These are phyloP conservation scores for Phylloscopus trochilus DNA, from an alignment of 2,113 vertebrate species.

Conservation along the genomic window DNA sequence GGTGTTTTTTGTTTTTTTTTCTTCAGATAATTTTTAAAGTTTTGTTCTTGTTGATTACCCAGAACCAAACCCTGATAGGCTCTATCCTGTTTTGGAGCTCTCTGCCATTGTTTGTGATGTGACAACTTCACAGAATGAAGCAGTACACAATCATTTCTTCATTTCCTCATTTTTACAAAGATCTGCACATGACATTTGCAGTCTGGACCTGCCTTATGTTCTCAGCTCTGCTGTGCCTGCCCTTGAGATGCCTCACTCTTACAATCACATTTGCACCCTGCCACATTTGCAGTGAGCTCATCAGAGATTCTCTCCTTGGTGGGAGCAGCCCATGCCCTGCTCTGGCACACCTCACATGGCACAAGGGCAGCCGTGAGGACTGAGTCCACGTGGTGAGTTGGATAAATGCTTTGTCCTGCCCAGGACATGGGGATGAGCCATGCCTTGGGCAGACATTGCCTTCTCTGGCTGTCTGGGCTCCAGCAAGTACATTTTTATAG, in stretches of 20 bases:
- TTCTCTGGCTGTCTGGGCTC: neutral
- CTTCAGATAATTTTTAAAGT: neutral
- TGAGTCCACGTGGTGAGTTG: neutral
- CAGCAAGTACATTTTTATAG: neutral
- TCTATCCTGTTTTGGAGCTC: neutral
- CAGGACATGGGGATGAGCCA: neutral
- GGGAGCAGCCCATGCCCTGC: neutral
- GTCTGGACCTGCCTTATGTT: neutral
- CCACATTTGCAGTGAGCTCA: neutral
- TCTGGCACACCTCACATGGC: neutral
- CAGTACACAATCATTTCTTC: neutral
- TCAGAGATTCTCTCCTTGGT: neutral
- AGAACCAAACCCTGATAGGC: neutral
- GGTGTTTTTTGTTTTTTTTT: neutral
- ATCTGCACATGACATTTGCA: neutral
- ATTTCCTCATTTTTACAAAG: neutral
- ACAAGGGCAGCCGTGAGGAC: neutral
- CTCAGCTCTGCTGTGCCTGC: neutral
- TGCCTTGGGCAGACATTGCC: neutral
- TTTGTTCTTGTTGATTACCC: neutral
- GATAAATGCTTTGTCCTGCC: neutral
- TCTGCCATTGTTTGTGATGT: neutral
- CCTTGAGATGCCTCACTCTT: neutral
- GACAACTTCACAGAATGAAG: neutral
- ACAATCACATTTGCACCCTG: neutral